Base-by-base conservation (phyloP, 2,797 vertebrate genomes). In the Melopsittacus undulatus region DNA sequence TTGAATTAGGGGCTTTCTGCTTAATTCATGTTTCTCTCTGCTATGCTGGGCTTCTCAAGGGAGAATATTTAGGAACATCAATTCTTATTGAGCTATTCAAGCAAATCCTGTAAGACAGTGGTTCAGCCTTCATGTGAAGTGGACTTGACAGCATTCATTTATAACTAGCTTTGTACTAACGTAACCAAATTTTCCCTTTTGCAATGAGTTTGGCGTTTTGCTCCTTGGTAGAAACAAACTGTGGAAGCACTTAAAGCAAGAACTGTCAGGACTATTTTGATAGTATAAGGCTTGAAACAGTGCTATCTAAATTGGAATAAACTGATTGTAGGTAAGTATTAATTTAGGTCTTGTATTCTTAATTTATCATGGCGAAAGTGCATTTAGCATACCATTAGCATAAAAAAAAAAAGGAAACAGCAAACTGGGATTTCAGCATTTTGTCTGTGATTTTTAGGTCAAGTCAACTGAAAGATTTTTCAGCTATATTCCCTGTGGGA, bases 141-240 rank as follows among this genome's bases (percentile, higher is more conserved):
- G 70, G 68, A 91, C 83, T 94, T 88, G 93, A 91, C 95, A 97
- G 70, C 64, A 61, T 96, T 96, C 68, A 56, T 97, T 95, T 94
- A 89, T 96, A 88, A 83, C 76, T 89, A 73, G 77, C 68, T 93
- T 94, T 92, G 42, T 89, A 61, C 38, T 84, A 82, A 92, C 2
- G 0, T 93, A 79, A 85, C 68, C 75, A 66, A 81, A 89, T 92
- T 92, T 90, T 34, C 45, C 72, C 51, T 38, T 92, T 92, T 89
- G 69, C 70, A 67, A 48, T 85, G 77, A 82, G 59, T 87, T 68
- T 77, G 48, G 20, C 0, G 0, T 84, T 95, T 88, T 91, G 40
- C 52, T 92, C 59, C 64, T 83, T 90, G 89, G 56, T 84, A 87
- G 61, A 82, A 89, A 64, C 74, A 73, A 94, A n/a, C 63, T 78